Percentiles rank a stretch among this genome's conserved stretches.
These are phyloP conservation scores for Periophthalmus modestus DNA, from an alignment of 2,113 vertebrate species.

Conservation along the genomic window DNA sequence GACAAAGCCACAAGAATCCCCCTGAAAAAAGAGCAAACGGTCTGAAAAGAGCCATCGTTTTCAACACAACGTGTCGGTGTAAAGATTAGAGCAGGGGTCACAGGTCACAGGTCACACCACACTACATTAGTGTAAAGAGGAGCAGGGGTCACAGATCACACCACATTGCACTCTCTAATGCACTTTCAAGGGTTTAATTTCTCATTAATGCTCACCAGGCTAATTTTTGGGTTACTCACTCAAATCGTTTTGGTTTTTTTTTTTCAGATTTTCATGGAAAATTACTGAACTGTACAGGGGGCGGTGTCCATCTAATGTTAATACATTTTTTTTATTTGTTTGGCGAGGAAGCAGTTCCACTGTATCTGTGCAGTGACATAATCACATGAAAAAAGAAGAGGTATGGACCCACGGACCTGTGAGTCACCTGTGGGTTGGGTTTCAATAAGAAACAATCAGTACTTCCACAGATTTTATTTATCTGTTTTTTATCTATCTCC, in stretches of 20 bases:
- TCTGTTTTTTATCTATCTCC: too few species aligned
- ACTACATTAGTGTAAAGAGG: slow-evolving; percentile 12
- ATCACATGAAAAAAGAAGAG: too few species aligned
- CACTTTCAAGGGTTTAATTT: background rate
- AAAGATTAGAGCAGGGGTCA: background rate
- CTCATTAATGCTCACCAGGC: background rate
- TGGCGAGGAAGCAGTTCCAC: too few species aligned
- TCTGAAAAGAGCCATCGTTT: slow-evolving; percentile 22
- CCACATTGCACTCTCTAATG: slow-evolving; percentile 18
- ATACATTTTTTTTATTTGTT: too few species aligned
- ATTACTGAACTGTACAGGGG: background rate
- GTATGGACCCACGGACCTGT: too few species aligned
- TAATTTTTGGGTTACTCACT: slow-evolving; percentile 4
- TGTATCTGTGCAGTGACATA: too few species aligned
- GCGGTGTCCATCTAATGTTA: background rate
- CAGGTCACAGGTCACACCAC: slow-evolving; percentile 6
- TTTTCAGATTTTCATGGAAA: background rate
- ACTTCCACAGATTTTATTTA: too few species aligned
- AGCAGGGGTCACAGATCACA: slow-evolving; percentile 1
- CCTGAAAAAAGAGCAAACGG: background rate
- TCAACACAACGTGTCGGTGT: background rate
- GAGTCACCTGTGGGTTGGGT: too few species aligned
- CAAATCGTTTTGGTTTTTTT: background rate
- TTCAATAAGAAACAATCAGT: too few species aligned
- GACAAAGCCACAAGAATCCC: slow-evolving; percentile 4